Percentiles rank a stretch among this genome's conserved stretches.
These are phyloP conservation scores for Falco berigora DNA, from an alignment of 2,797 vertebrate genomes.

Conservation along the genomic window DNA sequence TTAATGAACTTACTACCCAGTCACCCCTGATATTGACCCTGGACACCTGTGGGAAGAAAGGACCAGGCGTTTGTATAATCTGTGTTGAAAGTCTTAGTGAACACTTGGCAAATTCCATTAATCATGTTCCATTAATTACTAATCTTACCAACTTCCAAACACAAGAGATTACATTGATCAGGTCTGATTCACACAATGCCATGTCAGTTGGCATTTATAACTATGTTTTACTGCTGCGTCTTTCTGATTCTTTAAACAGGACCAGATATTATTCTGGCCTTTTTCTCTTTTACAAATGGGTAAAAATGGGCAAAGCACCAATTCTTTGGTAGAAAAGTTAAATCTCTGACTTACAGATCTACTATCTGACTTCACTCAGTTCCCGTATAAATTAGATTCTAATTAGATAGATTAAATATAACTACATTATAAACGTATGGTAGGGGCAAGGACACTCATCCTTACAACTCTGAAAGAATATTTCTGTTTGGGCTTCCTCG, in stretches of 20 bases:
- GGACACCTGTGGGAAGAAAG: not conserved
- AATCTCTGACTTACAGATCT: not conserved
- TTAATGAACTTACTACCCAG: not conserved
- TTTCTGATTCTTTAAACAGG: not conserved
- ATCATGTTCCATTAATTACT: not conserved
- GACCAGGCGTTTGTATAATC: not conserved
- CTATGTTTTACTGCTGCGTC: not conserved
- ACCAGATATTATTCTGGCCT: not conserved
- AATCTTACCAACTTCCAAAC: not conserved
- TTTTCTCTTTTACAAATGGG: not conserved
- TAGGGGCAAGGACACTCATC: not conserved
- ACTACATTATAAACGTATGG: not conserved
- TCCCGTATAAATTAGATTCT: not conserved
- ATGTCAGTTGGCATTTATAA: not conserved
- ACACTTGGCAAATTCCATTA: not conserved
- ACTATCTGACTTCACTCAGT: not conserved
- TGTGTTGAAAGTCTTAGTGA: not conserved
- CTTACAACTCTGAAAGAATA: not conserved
- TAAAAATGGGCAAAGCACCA: not conserved
- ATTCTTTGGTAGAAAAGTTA: not conserved
- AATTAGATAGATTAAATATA: not conserved
- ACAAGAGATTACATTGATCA: not conserved
- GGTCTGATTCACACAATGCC: not conserved
- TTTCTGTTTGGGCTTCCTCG: not conserved
- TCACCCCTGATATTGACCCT: not conserved